A percentile compares a stretch with the other conserved stretches of the same genome.
phyloP scores from a whole-genome alignment of 2,888 invertebrate species.

The Proisotoma minuta region DNA sequence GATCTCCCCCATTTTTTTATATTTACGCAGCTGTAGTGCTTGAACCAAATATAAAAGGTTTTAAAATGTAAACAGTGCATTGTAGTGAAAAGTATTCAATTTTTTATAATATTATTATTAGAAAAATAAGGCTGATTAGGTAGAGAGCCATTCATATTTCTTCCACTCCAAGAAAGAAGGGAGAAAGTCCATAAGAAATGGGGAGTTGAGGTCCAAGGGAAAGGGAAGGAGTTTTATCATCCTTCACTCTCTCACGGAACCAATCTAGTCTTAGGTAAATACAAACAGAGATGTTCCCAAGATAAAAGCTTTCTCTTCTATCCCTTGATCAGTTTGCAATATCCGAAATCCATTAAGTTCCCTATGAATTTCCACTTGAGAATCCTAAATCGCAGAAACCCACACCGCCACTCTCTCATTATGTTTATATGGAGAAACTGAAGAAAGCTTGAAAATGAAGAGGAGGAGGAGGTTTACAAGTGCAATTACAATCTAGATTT shows the following conservation, averaged over 20 bases:
- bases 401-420: conserved; percentile 11
- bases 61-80: too few species aligned
- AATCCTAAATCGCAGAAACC: conserved; percentile 12
- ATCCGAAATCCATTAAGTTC: conserved; percentile 46
- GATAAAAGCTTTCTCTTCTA: conserved; percentile 41
- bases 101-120: too few species aligned
- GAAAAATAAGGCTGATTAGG: too few species aligned
- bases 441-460: neutral
- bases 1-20: too few species aligned
- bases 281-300: conserved; percentile 40
- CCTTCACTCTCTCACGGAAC: conserved; percentile 13
- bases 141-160: too few species aligned
- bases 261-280: conserved; percentile 42
- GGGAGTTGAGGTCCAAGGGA: too few species aligned
- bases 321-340: conserved; percentile 45
- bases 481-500: conserved; percentile 14
- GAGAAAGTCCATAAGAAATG: too few species aligned
- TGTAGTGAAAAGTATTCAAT: too few species aligned
- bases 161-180: too few species aligned
- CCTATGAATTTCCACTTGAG: conserved; percentile 45
- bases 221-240: too few species aligned
- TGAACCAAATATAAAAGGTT: too few species aligned
- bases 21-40: too few species aligned
- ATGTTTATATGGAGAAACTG: neutral
- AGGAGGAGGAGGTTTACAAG: neutral